Base-by-base conservation (phyloP, 2,797 vertebrate genomes). In the Rousettus madagascariensis region DNA sequence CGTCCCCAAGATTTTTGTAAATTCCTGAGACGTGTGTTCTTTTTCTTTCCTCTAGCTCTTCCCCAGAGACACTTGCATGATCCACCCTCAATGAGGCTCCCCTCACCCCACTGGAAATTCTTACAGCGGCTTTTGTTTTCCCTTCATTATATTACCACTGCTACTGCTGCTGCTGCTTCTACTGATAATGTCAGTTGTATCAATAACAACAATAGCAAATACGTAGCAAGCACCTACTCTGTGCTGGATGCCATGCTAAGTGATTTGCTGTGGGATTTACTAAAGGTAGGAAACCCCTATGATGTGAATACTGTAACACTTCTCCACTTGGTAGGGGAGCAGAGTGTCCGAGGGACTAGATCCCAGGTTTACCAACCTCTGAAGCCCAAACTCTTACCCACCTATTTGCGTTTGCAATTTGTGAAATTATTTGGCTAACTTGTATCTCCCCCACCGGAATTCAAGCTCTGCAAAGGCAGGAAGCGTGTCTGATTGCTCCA, bases 21-120 rank as follows among this genome's bases (percentile, higher is more conserved):
- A 71, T 82, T 87, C 80, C 49, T 77, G 24, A 66, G 53, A 87
- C 2, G 59, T 41, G 0, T 0, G 1, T 41, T 53, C 36, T 90
- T 85, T 79, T 55, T 22, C 38, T 59, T 55, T 59, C 43, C 77
- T 71, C 36, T 41, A 12, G 79, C 8, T 87, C 65, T 85, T 86
- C n/a, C 77, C n/a, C 65, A 65, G 65, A 78, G 91, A 43, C 55
- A 22, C 22, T 41, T 36, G 30, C n/a, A 2, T 1, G 26, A 51
- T 46, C 24, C 0, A 4, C 9, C 9, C 38, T 72, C 6, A 43
- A 46, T 1, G 26, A 33, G 74, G 26, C 41, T 15, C 6, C 15
- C 1, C 38, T 2, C 0, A 7, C n/a, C 15, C 36, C 0, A 0
- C 22, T 16, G 16, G 41, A 53, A 17, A 38, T 20, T n/a, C 83